Conservation (phyloP, 2,888 invertebrate species). For the Proisotoma minuta region DNA sequence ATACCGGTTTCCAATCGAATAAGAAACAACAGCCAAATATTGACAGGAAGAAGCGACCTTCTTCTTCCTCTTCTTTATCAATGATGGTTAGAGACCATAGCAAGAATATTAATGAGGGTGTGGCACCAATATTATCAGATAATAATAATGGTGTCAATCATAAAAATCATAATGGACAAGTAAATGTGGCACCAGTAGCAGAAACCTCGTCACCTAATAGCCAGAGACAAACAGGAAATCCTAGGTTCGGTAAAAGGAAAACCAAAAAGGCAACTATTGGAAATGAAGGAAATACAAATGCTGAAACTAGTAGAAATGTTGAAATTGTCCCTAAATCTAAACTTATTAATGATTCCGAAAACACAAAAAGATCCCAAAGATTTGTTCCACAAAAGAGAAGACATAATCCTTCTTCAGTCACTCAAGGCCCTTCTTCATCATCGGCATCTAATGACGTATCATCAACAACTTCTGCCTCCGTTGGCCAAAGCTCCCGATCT, state of each 20-base stretch:
- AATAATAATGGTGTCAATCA: not conserved
- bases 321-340: too few species aligned
- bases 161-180: not conserved
- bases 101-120: not conserved
- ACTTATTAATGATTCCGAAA: not conserved
- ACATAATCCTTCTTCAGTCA: too few species aligned
- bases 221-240: not conserved
- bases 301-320: not conserved
- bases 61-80: not conserved
- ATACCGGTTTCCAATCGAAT: slow-evolving; percentile 8
- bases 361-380: not conserved
- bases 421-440: too few species aligned
- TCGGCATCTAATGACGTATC: too few species aligned
- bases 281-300: not conserved
- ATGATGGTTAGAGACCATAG: not conserved
- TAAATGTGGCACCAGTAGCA: too few species aligned
- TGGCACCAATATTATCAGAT: not conserved
- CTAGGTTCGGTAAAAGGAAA: not conserved
- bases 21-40: not conserved
- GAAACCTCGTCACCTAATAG: too few species aligned
- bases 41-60: slow-evolving; percentile 3
- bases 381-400: not conserved
- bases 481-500: too few species aligned
- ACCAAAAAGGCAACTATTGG: not conserved
- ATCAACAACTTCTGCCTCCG: too few species aligned